These are phyloP conservation scores for Gorsachius magnificus DNA, from an alignment of 2,797 vertebrate genomes.

Conservation along the genomic window DNA sequence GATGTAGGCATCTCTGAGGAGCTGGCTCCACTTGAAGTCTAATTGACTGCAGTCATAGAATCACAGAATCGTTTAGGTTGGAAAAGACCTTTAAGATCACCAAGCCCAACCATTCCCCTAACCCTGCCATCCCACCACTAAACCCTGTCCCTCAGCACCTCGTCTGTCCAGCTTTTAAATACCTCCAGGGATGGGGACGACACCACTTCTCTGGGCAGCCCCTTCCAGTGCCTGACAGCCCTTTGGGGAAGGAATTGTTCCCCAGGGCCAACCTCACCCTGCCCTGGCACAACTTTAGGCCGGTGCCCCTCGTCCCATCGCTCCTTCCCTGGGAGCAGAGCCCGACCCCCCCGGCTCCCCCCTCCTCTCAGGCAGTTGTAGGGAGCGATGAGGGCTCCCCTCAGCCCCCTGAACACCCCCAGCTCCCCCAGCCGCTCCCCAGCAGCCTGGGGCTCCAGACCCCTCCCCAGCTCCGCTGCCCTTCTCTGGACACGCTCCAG, in stretches of 20 bases:
- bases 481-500: background rate
- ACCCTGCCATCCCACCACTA: background rate
- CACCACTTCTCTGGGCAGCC: fast-evolving
- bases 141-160: background rate
- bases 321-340: too few species aligned
- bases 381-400: too few species aligned
- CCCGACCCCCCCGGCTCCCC: too few species aligned
- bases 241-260: too few species aligned
- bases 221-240: background rate
- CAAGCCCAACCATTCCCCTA: background rate
- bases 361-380: too few species aligned
- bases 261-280: too few species aligned
- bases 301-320: too few species aligned
- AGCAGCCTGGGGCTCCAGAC: background rate
- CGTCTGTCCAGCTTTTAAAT: background rate
- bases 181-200: background rate
- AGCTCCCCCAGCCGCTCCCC: too few species aligned
- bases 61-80: background rate
- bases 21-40: background rate
- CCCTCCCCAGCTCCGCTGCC: background rate
- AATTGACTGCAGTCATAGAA: background rate
- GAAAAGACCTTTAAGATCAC: background rate
- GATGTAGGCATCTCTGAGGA: background rate
- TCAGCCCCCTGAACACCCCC: too few species aligned
- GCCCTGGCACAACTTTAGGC: too few species aligned